These are phyloP conservation scores for Atlantisia rogersi DNA, from an alignment of 2,113 vertebrate species.

Conservation along the genomic window DNA sequence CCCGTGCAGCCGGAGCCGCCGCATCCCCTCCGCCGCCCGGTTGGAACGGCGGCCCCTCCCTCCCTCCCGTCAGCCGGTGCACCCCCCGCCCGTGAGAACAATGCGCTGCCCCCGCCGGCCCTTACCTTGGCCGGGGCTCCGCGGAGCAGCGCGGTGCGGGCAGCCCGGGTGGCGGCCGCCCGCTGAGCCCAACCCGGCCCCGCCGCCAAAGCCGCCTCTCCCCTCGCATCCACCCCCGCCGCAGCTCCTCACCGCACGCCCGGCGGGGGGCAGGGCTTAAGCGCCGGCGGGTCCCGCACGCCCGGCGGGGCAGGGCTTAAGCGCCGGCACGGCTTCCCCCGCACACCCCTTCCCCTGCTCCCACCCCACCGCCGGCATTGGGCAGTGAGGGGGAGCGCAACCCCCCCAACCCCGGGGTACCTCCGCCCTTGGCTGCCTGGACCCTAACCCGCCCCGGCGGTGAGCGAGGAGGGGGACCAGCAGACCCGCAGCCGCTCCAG, in stretches of 20 bases:
- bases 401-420: neutral
- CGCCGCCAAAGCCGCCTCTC: neutral
- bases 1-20: neutral
- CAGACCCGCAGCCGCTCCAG: neutral
- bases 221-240: neutral
- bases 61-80: neutral
- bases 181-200: neutral
- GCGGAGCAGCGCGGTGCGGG: neutral
- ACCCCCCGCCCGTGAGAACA: neutral
- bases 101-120: neutral
- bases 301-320: neutral
- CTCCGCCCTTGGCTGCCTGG: neutral
- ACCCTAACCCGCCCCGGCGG: neutral
- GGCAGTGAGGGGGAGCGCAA: neutral
- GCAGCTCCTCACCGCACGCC: neutral
- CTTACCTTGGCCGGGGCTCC: conserved; percentile 16
- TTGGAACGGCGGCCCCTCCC: neutral
- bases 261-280: neutral
- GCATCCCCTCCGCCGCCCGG: neutral
- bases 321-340: neutral
- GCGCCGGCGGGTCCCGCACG: no score
- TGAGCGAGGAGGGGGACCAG: neutral
- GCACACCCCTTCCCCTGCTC: no score
- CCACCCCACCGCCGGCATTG: neutral
- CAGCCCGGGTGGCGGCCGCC: neutral